phyloP scores from a whole-genome alignment of 2,888 invertebrate genomes.

The Papilio protenor region DNA sequence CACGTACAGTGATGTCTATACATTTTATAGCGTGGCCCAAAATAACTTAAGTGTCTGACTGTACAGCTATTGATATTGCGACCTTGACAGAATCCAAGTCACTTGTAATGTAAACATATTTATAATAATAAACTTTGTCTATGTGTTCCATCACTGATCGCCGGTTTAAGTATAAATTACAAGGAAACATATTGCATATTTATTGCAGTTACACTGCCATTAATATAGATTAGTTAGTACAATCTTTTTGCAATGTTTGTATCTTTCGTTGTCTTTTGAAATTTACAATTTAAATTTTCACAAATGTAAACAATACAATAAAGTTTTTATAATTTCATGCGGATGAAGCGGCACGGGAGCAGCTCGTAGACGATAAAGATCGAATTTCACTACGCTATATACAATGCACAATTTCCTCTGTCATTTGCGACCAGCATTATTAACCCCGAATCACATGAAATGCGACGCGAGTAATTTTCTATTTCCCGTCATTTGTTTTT shows the following conservation, averaged over 20 bases:
- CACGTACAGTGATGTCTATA: not conserved
- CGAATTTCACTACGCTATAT: not conserved
- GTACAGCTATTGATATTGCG: not conserved
- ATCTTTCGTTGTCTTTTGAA: too few species aligned
- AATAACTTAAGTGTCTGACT: conserved; percentile 1
- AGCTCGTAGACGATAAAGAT: not conserved
- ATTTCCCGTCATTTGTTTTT: conserved; percentile 6
- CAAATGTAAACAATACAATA: too few species aligned
- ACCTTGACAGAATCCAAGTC: not conserved
- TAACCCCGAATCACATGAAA: conserved; percentile 4
- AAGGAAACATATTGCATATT: too few species aligned
- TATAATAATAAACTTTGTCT: too few species aligned
- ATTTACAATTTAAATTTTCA: too few species aligned
- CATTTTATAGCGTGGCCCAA: conserved; percentile 8
- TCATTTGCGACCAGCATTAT: not conserved
- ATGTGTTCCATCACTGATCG: too few species aligned
- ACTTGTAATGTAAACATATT: not conserved
- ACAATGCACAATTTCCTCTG: not conserved
- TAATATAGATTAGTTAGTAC: too few species aligned
- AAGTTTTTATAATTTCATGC: too few species aligned
- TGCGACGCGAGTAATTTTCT: conserved; percentile 8
- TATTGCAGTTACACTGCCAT: too few species aligned
- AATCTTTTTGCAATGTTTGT: too few species aligned
- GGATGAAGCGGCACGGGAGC: too few species aligned
- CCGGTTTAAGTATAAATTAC: too few species aligned